phyloP scores from a whole-genome alignment of 2,888 invertebrate species.

The Marronus borbonicus region DNA sequence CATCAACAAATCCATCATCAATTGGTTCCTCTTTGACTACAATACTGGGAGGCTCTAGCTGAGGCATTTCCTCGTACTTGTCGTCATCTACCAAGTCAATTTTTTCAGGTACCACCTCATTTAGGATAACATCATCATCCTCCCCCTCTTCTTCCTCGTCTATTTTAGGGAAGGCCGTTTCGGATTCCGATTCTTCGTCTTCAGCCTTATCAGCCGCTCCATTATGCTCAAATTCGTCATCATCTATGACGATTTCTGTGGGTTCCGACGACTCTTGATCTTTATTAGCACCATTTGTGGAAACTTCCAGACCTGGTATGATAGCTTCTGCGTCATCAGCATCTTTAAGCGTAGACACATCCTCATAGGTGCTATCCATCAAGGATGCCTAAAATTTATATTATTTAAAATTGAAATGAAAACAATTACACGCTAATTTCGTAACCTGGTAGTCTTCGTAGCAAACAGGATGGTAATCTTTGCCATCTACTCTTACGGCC shows the following conservation, averaged over 20 bases:
- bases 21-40: slow-evolving; percentile 75
- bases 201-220: slow-evolving; percentile 49
- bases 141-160: slow-evolving; percentile 67
- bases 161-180: slow-evolving; percentile 58
- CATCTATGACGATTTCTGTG: slow-evolving; percentile 68
- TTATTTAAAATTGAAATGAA: not conserved
- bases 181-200: slow-evolving; percentile 58
- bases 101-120: slow-evolving; percentile 78
- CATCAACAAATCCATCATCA: slow-evolving; percentile 72
- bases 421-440: too few species aligned
- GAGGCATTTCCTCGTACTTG: slow-evolving; percentile 70
- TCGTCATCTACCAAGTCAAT: slow-evolving; percentile 78
- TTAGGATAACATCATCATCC: slow-evolving; percentile 81
- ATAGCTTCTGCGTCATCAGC: slow-evolving; percentile 63
- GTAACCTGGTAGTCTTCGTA: slow-evolving; percentile 88
- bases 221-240: slow-evolving; percentile 59
- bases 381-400: slow-evolving; percentile 58
- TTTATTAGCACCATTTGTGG: slow-evolving; percentile 63
- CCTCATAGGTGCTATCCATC: slow-evolving; percentile 61
- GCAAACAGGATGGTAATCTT: slow-evolving; percentile 91
- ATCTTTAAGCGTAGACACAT: slow-evolving; percentile 60
- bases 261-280: slow-evolving; percentile 69
- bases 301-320: slow-evolving; percentile 72
- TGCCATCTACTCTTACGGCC: slow-evolving; percentile 83
- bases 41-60: slow-evolving; percentile 62